phyloP scores from a whole-genome alignment of 1,140 invertebrate genomes.

The Oscheius sp. region DNA sequence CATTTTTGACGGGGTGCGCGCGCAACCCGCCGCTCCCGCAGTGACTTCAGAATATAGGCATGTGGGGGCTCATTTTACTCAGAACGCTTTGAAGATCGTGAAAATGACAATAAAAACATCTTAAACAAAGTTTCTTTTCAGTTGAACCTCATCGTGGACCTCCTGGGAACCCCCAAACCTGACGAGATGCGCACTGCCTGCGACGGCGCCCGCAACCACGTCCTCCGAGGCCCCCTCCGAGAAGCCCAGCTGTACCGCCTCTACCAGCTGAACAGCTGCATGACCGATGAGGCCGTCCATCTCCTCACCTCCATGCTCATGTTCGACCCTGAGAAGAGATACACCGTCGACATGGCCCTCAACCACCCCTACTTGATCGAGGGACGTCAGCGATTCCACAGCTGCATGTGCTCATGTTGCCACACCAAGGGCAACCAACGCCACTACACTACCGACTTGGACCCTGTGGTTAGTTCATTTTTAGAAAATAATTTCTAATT shows the following conservation, averaged over 20 bases:
- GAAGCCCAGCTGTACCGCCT: slow-evolving; percentile 36
- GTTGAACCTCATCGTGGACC: slow-evolving; percentile 92
- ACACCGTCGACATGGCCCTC: slow-evolving; percentile 86
- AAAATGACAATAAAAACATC: no score
- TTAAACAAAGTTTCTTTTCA: no score
- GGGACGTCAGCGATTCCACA: slow-evolving; percentile 93
- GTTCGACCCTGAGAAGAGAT: slow-evolving; percentile 75
- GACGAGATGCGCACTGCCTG: slow-evolving; percentile 94
- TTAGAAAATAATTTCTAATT: slow-evolving; percentile 14
- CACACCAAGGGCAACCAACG: slow-evolving; percentile 71
- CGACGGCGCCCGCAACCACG: slow-evolving; percentile 87
- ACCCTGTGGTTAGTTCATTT: slow-evolving; percentile 73
- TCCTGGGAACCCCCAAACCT: slow-evolving; percentile 86
- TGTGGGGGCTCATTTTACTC: no score
- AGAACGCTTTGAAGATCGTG: no score
- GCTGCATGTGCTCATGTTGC: slow-evolving; percentile 99
- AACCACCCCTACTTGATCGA: slow-evolving; percentile 95
- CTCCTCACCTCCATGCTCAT: slow-evolving; percentile 94
- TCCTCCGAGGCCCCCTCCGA: slow-evolving; percentile 72
- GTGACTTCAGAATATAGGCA: no score
- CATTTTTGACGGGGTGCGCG: no score
- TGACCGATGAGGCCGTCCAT: slow-evolving; percentile 80
- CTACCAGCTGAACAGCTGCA: slow-evolving; percentile 68
- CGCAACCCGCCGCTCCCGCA: no score
- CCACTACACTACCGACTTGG: slow-evolving; percentile 87